Base-by-base conservation (phyloP, 2,797 vertebrate genomes). In the Diplodus puntazzo region DNA sequence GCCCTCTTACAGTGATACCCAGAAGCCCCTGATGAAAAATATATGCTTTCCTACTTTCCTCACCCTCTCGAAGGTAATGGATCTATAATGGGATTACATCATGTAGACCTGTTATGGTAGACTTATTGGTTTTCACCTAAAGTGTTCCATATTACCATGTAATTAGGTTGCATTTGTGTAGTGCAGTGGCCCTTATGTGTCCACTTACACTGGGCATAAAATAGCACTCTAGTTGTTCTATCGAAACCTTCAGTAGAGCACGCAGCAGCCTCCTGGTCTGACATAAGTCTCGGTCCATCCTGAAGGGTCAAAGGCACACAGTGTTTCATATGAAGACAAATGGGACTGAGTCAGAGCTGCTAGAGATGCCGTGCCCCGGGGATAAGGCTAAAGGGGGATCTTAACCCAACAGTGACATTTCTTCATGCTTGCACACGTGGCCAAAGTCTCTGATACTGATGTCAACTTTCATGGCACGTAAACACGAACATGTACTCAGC, bases 111-210 rank as follows among this genome's bases (percentile, higher is more conserved):
- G 91, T 92, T 93, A 92, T 85, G 86, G 86, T 84, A 82, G 86
- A 84, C 87, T 91, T 95, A 94, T 95, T 94, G 92, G 92, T 94
- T 94, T 95, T 92, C 84, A 93, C 94, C 92, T 90, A 94, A 95
- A 94, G 94, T 93, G 93, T 95, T 94, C 93, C 90, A 92, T 92
- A 92, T 93, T 90, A 92, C 85, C 77, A 73, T 90, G 81, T 93
- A 92, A 94, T 94, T 92, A 90, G 82, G 87, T 95, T 95, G 90
- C 39, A 71, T 11, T 87, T 30, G 80, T 90, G 81, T 73, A 80
- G 80, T 73, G 81, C 87, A 72, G 81, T 84, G 89, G 90, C 84
- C 87, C 88, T 92, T 91, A 90, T 83, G 82, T 86, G 82, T 83
- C 81, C 92, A 92, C 90, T 93, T 91, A 89, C 49, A 58, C 69